These are phyloP conservation scores for Apodemia zela DNA, from an alignment of 2,888 invertebrate genomes.

Conservation along the genomic window DNA sequence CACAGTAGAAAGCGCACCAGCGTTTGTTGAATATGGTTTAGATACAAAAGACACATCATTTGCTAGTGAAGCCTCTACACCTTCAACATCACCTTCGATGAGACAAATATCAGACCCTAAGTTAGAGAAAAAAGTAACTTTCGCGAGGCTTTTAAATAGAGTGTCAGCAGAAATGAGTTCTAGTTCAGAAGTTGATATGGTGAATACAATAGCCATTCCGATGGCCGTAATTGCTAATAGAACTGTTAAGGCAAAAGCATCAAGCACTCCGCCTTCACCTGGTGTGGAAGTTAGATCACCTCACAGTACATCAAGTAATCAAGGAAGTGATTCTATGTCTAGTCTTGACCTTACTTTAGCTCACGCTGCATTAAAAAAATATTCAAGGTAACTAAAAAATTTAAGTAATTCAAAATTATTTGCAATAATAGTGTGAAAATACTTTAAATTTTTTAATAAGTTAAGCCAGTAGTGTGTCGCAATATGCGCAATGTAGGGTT, in stretches of 20 bases:
- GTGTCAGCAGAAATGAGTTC: conserved; percentile 90
- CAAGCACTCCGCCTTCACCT: conserved; percentile 83
- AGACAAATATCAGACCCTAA: conserved; percentile 83
- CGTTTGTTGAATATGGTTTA: conserved; percentile 66
- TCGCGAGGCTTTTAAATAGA: conserved; percentile 86
- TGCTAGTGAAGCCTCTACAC: conserved; percentile 71
- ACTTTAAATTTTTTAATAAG: too few species aligned
- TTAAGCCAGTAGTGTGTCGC: too few species aligned
- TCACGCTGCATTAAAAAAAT: conserved; percentile 80
- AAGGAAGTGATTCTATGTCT: conserved; percentile 88
- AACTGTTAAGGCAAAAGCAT: conserved; percentile 61
- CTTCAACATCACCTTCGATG: conserved; percentile 78
- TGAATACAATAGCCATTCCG: conserved; percentile 71
- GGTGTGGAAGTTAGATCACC: conserved; percentile 81
- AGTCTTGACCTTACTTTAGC: conserved; percentile 85
- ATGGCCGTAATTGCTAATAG: conserved; percentile 69
- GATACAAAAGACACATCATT: conserved; percentile 83
- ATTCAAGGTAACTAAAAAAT: conserved; percentile 52
- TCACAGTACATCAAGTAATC: conserved; percentile 87
- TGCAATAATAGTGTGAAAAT: too few species aligned
- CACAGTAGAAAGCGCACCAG: conserved; percentile 71
- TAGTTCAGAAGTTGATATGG: conserved; percentile 84
- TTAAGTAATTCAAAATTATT: too few species aligned
- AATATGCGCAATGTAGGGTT: too few species aligned
- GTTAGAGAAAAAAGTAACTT: conserved; percentile 89